Evolutionary conservation across 2,113 vertebrate species (phyloP).

Genomic region (Nicator chloris): DNA sequence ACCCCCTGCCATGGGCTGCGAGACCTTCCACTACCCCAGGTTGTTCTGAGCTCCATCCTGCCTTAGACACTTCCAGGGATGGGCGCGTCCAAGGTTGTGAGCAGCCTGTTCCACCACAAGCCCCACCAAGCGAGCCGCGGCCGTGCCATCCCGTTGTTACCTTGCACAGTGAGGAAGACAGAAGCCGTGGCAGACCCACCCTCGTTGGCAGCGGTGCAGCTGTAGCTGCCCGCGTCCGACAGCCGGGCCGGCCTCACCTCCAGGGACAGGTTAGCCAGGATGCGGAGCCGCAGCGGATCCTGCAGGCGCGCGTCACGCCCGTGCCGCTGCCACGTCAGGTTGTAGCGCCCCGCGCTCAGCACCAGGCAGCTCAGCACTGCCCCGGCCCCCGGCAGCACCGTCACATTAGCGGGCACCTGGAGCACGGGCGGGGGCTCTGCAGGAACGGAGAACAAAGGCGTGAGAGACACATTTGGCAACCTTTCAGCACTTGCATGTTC

Average conservation of each 20-base stretch:
- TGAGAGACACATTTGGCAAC: neutral
- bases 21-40: neutral
- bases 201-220: conserved; percentile 81
- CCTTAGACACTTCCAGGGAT: fast-evolving
- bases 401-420: conserved; percentile 77
- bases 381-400: conserved; percentile 73
- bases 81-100: neutral
- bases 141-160: neutral
- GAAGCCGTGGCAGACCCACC: conserved; percentile 77
- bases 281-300: conserved; percentile 61
- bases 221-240: conserved; percentile 81
- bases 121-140: fast-evolving
- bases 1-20: no score
- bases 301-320: conserved; percentile 66
- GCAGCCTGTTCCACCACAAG: fast-evolving
- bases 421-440: conserved; percentile 90
- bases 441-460: neutral
- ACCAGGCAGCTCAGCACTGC: conserved; percentile 84
- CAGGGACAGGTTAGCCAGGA: conserved; percentile 82
- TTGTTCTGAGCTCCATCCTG: fast-evolving
- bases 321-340: conserved; percentile 87
- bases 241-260: conserved; percentile 75
- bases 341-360: conserved; percentile 82
- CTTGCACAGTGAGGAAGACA: conserved; percentile 87
- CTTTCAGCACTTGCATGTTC: neutral